Base-by-base conservation (phyloP, 2,888 invertebrate species). In the Melolontha melolontha region DNA sequence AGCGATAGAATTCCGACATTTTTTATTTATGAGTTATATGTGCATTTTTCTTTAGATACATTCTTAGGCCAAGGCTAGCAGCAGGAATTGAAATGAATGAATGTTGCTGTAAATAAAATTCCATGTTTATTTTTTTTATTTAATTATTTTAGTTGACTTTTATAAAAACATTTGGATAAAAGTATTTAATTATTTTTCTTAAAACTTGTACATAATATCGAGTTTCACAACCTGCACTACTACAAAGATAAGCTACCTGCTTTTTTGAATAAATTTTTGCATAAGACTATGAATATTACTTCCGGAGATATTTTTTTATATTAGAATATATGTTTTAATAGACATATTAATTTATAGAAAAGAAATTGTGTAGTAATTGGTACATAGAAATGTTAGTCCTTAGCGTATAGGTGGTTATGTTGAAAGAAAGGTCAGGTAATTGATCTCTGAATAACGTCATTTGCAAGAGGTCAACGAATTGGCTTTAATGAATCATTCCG, bases 341-440 rank as follows among this genome's bases (percentile, higher is more conserved):
- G 22, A 7, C 10, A 49, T 17, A 12, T 22, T 49, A 49, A 11
- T 8, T 47, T 12, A n/a, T n/a, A n/a, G 4, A 22, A 49, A 22
- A 6, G 1, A 34, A 6, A 34, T 34, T 1, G 4, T 10, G 1
- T 34, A 5, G 10, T 6, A 2, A 22, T 22, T 22, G 22, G 22
- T 4, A 34, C 34, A 5, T 8, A 6, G 8, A 1, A 34, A 34
- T 1, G 10, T 34, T 34, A 34, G 7, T 6, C 34, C 34, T 34
- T 10, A 34, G 10, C 34, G 34, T 34, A 34, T 34, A 34, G 34
- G 34, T 34, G 10, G 34, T 1, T 34, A 34, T 34, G 34, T 1
- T 34, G 59, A 47, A 57, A 22, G 27, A 59, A 17, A 44, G 59
- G 59, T 44, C 47, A 47, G 47, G 59, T 59, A 59, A 59, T 59